phyloP scores from a whole-genome alignment of 1,140 invertebrate species.

The Anastrepha obliqua region DNA sequence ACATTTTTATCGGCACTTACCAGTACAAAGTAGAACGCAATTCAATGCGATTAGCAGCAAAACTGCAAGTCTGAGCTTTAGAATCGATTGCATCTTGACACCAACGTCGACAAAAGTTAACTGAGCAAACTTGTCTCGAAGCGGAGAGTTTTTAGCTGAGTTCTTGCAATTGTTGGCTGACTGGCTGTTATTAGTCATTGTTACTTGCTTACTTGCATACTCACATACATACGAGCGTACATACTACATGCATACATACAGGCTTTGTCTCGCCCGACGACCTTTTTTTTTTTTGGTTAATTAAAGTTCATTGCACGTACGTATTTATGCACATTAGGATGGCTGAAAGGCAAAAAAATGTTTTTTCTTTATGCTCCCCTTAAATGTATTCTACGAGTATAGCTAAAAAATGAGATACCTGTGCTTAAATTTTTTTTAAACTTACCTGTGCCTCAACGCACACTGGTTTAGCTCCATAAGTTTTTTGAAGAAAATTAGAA shows the following conservation, averaged over 20 bases:
- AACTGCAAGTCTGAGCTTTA: slow-evolving; percentile 9
- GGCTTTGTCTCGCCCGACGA: background rate
- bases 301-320: slow-evolving; percentile 15
- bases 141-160: slow-evolving; percentile 11
- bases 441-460: no score
- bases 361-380: no score
- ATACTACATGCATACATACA: background rate
- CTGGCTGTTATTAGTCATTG: slow-evolving; percentile 2
- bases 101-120: slow-evolving; percentile 27
- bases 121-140: background rate
- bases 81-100: slow-evolving; percentile 28
- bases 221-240: background rate
- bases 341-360: no score
- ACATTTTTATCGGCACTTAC: background rate
- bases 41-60: slow-evolving; percentile 22
- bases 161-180: background rate
- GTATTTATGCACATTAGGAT: no score
- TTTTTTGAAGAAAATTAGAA: no score
- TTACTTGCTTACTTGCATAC: background rate
- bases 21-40: slow-evolving; percentile 42
- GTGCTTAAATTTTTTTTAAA: no score
- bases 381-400: no score
- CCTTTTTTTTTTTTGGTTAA: background rate
- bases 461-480: no score
- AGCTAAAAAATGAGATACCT: no score